Percentiles rank a stretch among this genome's conserved stretches.
Conservation (phyloP, 2,113 vertebrate genomes). For the Chaenocephalus aceratus region DNA sequence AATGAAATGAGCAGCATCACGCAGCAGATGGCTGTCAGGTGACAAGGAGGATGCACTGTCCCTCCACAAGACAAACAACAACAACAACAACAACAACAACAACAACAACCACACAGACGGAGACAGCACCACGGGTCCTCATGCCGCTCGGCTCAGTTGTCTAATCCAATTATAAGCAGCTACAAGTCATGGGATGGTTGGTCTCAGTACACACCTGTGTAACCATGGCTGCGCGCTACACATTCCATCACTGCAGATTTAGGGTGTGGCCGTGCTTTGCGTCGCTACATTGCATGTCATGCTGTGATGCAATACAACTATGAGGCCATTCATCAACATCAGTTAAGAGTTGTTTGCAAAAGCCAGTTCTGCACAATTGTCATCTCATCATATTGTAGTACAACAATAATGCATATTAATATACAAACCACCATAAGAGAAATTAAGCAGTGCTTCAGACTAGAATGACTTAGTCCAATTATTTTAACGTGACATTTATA, state of each 20-base stretch:
- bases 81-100: background rate
- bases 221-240: constrained; percentile 5
- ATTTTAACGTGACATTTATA: no score
- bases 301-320: background rate
- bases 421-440: background rate
- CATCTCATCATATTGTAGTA: background rate
- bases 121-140: constrained; percentile 20
- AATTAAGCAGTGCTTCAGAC: background rate
- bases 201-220: constrained; percentile 29
- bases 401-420: background rate
- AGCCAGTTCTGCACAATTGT: background rate
- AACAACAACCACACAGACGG: background rate
- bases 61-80: constrained; percentile 22
- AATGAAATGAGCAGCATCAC: constrained; percentile 18
- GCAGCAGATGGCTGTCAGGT: background rate
- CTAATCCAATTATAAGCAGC: constrained; percentile 71
- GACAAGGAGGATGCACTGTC: constrained; percentile 47
- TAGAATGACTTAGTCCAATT: background rate
- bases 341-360: background rate
- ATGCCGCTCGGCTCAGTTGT: constrained; percentile 47
- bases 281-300: background rate
- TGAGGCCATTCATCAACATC: background rate
- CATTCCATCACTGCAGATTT: constrained; percentile 1
- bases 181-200: constrained; percentile 64
- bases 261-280: background rate